phyloP scores from a whole-genome alignment of 2,888 invertebrate species.

The Papilio protenor region DNA sequence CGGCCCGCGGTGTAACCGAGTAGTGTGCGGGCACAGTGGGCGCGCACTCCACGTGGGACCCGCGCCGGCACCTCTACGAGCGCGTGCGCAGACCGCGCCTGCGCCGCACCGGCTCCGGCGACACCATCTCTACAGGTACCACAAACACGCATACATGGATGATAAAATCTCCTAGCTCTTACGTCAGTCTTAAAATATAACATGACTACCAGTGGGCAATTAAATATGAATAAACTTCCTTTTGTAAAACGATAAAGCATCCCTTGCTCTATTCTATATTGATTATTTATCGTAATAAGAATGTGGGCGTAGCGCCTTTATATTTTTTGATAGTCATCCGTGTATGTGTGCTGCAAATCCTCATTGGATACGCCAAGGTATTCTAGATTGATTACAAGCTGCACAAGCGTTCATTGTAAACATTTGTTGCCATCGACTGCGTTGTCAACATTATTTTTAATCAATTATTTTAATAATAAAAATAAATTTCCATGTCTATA shows the following conservation, averaged over 20 bases:
- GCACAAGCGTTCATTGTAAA: too few relatives aligned
- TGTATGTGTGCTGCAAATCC: slow-evolving; percentile 9
- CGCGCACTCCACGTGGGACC: slow-evolving; percentile 93
- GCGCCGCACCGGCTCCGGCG: slow-evolving; percentile 87
- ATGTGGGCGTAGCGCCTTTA: background rate
- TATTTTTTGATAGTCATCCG: background rate
- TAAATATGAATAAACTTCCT: background rate
- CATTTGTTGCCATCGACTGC: too few relatives aligned
- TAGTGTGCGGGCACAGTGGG: slow-evolving; percentile 79
- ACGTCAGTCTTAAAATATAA: background rate
- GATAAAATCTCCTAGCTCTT: background rate
- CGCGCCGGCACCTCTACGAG: slow-evolving; percentile 94
- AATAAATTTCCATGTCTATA: too few relatives aligned
- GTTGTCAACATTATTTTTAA: too few relatives aligned
- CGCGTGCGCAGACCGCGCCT: slow-evolving; percentile 89
- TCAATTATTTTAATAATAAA: too few relatives aligned
- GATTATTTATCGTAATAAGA: background rate
- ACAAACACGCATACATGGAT: slow-evolving; percentile 30
- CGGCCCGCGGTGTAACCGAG: slow-evolving; percentile 84
- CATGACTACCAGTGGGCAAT: background rate
- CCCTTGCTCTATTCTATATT: background rate
- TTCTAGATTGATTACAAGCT: slow-evolving; percentile 27
- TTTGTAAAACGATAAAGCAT: background rate
- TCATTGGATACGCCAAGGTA: background rate
- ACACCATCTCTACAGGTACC: slow-evolving; percentile 86